A percentile compares a stretch with the other conserved stretches of the same genome.
These are phyloP conservation scores for Leucopsar rothschildi DNA, from an alignment of 2,113 vertebrate genomes.

Conservation along the genomic window DNA sequence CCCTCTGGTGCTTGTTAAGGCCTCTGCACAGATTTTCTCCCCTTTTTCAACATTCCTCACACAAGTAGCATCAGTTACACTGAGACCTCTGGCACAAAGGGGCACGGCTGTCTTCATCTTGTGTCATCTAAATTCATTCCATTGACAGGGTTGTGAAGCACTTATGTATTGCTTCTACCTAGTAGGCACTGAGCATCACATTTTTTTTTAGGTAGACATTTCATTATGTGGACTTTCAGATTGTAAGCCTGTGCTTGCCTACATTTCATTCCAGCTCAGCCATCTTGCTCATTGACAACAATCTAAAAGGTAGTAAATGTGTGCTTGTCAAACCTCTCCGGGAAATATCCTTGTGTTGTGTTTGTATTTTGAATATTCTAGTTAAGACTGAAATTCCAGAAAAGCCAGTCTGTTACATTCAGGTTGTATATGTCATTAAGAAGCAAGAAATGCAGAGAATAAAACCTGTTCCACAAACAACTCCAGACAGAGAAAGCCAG, in stretches of 20 bases:
- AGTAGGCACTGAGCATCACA: not conserved
- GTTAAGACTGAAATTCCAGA: not conserved
- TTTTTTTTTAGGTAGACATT: not conserved
- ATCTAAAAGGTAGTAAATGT: not conserved
- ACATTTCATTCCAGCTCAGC: not conserved
- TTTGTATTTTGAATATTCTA: not conserved
- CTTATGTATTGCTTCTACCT: not conserved
- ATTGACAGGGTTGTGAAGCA: not conserved
- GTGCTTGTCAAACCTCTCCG: not conserved
- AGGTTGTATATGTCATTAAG: not conserved
- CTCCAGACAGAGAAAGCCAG: not conserved
- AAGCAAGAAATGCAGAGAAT: not conserved
- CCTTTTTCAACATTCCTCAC: not conserved
- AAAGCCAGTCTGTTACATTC: not conserved
- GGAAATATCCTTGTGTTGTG: not conserved
- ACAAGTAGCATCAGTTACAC: not conserved
- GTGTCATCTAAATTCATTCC: not conserved
- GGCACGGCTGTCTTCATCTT: not conserved
- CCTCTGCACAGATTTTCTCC: not conserved
- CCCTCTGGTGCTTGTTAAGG: not conserved
- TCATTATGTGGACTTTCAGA: not conserved
- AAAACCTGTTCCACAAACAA: slow-evolving; percentile 10
- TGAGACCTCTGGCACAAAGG: not conserved
- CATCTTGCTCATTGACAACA: not conserved
- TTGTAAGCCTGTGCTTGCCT: not conserved